Conservation (phyloP, 2,888 invertebrate genomes). For the Parelbella ahira region DNA sequence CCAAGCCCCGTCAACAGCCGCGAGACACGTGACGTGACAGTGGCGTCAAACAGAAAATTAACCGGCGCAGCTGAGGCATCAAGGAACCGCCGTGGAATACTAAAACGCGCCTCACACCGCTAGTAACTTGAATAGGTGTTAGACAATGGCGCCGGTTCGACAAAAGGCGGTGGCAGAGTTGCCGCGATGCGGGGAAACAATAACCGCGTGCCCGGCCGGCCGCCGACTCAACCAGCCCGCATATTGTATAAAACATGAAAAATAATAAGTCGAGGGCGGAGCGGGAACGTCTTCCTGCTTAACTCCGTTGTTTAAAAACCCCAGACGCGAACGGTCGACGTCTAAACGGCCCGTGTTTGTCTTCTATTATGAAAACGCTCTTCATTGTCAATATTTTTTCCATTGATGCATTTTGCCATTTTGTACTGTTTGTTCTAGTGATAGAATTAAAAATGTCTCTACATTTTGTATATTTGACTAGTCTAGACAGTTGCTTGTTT, state of each 20-base stretch:
- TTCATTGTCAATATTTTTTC: too few species aligned
- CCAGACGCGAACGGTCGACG: not conserved
- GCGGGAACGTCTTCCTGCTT: slow-evolving; percentile 15
- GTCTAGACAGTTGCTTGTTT: too few species aligned
- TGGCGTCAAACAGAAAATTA: slow-evolving; percentile 25
- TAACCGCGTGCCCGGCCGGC: slow-evolving; percentile 62
- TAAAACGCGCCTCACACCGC: slow-evolving; percentile 33
- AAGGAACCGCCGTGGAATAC: slow-evolving; percentile 39
- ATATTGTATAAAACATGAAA: slow-evolving; percentile 38
- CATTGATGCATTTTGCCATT: too few species aligned
- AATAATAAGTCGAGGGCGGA: slow-evolving; percentile 18
- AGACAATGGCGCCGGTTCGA: slow-evolving; percentile 62
- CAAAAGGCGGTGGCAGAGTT: slow-evolving; percentile 63
- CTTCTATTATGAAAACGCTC: too few species aligned
- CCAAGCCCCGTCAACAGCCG: too few species aligned
- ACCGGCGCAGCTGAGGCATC: slow-evolving; percentile 44
- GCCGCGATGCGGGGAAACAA: slow-evolving; percentile 58
- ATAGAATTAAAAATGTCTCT: too few species aligned
- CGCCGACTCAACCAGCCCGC: slow-evolving; percentile 60
- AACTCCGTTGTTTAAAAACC: slow-evolving; percentile 14
- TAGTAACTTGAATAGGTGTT: slow-evolving; percentile 52
- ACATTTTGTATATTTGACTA: too few species aligned
- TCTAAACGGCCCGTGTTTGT: slow-evolving; percentile 1
- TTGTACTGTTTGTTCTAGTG: too few species aligned
- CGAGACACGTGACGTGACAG: too few species aligned